Evolutionary conservation across 2,113 vertebrate species (phyloP).

Genomic region (Psettodes erumei): DNA sequence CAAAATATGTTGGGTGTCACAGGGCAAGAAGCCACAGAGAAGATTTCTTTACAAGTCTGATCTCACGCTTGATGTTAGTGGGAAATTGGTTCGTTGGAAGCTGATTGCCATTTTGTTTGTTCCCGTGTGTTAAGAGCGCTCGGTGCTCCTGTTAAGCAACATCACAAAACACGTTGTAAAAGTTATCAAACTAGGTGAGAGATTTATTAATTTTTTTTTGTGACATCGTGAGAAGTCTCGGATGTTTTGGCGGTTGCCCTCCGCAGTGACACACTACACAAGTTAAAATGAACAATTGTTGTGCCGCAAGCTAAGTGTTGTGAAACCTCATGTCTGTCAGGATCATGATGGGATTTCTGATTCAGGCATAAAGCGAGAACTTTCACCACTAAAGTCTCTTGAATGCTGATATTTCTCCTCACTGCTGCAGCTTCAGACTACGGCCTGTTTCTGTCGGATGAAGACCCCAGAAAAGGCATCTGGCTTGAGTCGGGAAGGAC

Average conservation of each 20-base stretch:
- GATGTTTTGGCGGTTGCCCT: neutral
- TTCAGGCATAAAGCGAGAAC: neutral
- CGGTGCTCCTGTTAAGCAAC: neutral
- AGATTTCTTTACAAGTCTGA: neutral
- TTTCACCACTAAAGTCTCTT: neutral
- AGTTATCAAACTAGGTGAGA: neutral
- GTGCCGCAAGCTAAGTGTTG: neutral
- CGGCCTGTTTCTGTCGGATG: constrained; percentile 93
- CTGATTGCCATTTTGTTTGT: too few species aligned
- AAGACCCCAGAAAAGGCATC: constrained; percentile 95
- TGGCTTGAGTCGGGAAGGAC: constrained; percentile 95
- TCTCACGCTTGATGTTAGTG: neutral
- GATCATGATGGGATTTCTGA: neutral
- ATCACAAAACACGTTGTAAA: neutral
- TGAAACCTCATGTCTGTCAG: neutral
- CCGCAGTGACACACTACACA: neutral
- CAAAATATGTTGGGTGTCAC: neutral
- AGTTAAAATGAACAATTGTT: neutral
- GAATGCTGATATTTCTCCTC: constrained; percentile 17
- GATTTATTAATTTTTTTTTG: too few species aligned
- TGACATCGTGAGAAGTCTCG: too few species aligned
- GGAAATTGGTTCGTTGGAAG: too few species aligned
- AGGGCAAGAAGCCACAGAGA: neutral
- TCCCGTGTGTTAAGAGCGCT: too few species aligned
- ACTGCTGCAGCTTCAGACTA: constrained; percentile 90